Conservation (phyloP, 2,113 vertebrate species). For the Anas platyrhynchos region DNA sequence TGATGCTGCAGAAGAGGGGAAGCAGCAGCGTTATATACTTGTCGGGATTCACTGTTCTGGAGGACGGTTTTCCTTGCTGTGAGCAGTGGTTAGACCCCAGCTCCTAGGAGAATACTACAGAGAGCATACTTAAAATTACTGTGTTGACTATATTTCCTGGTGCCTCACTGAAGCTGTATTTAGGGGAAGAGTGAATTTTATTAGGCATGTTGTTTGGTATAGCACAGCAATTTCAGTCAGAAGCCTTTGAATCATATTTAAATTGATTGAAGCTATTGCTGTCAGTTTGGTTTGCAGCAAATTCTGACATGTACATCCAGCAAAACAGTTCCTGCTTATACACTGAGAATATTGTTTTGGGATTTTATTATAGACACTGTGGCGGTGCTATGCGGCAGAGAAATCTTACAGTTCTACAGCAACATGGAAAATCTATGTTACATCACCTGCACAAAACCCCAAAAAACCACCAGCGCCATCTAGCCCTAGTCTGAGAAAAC, state of each 20-base stretch:
- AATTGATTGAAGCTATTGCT: neutral
- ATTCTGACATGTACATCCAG: accelerated
- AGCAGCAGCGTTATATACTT: neutral
- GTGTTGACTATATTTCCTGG: accelerated
- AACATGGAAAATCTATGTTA: constrained; percentile 89
- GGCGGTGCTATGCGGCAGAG: constrained; percentile 89
- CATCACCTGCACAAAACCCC: constrained; percentile 66
- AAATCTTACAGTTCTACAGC: constrained; percentile 80
- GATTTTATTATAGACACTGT: constrained; percentile 79
- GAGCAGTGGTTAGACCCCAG: neutral
- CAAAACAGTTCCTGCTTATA: neutral
- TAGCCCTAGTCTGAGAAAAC: constrained; percentile 79
- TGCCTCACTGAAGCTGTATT: neutral
- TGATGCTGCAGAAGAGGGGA: neutral
- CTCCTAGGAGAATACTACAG: accelerated
- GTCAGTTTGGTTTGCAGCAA: neutral
- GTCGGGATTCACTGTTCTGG: neutral
- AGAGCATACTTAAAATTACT: neutral
- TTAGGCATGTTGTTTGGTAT: neutral
- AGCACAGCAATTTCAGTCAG: neutral
- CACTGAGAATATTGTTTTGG: neutral
- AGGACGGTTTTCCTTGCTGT: neutral
- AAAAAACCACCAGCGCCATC: constrained; percentile 68
- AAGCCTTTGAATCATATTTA: neutral
- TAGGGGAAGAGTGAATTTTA: neutral